These are phyloP conservation scores for Elymnias hypermnestra DNA, from an alignment of 1,140 invertebrate species.

Conservation along the genomic window DNA sequence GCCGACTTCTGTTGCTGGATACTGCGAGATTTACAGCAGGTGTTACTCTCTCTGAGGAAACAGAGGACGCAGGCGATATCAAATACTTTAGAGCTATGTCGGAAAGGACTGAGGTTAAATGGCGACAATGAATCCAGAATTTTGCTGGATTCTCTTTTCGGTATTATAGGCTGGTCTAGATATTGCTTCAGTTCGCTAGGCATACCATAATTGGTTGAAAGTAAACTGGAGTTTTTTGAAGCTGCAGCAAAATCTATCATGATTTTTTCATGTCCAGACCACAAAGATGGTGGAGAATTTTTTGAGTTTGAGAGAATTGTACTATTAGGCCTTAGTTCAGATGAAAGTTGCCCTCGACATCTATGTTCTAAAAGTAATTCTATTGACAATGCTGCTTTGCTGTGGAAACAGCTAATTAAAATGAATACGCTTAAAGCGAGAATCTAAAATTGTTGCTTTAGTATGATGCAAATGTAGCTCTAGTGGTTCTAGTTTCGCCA, in stretches of 20 bases:
- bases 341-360: constrained; percentile 18
- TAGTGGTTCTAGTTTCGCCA: constrained; percentile 27
- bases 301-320: constrained; percentile 8
- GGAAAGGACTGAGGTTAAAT: constrained; percentile 21
- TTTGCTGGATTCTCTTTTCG: constrained; percentile 13
- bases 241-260: too few relatives aligned
- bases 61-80: too few relatives aligned
- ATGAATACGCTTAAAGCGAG: constrained; percentile 47
- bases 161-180: too few relatives aligned
- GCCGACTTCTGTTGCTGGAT: too few relatives aligned
- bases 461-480: constrained; percentile 31
- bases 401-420: constrained; percentile 35
- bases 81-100: constrained; percentile 23
- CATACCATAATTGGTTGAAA: too few relatives aligned
- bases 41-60: too few relatives aligned
- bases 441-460: constrained; percentile 47
- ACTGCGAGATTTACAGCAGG: too few relatives aligned
- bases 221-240: too few relatives aligned
- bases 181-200: too few relatives aligned
- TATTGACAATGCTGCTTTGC: constrained; percentile 21
- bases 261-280: constrained; percentile 16
- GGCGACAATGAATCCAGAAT: constrained; percentile 16
- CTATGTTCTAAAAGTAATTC: constrained; percentile 19
- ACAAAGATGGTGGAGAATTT: constrained; percentile 13
- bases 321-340: constrained; percentile 13